Evolutionary conservation across 2,888 invertebrate genomes (phyloP).

Genomic region (Patella depressa): DNA sequence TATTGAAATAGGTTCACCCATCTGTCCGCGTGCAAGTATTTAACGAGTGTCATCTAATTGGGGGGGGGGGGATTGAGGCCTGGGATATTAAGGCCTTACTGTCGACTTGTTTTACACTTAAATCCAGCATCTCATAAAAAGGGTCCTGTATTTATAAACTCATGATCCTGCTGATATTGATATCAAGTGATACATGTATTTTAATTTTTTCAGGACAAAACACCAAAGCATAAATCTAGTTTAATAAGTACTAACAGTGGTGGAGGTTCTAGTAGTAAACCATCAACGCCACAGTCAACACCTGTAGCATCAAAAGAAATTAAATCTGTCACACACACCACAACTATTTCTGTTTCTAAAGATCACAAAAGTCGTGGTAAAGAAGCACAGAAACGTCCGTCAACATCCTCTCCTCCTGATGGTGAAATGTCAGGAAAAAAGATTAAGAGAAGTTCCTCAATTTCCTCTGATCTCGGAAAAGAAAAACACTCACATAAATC

Average conservation of each 20-base stretch:
- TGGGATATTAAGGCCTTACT: too few relatives aligned
- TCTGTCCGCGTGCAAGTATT: too few relatives aligned
- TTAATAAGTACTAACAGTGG: neutral
- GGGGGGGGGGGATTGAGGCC: too few relatives aligned
- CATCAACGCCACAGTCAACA: slow-evolving; percentile 11
- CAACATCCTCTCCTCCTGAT: slow-evolving; percentile 26
- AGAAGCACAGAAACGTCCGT: slow-evolving; percentile 22
- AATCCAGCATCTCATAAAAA: too few relatives aligned
- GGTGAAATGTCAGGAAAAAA: slow-evolving; percentile 34
- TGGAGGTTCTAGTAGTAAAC: neutral
- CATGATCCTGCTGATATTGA: too few relatives aligned
- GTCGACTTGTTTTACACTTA: too few relatives aligned
- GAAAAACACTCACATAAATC: slow-evolving; percentile 34
- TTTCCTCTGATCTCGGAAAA: slow-evolving; percentile 18
- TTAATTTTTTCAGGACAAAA: slow-evolving; percentile 22
- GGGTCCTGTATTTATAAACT: too few relatives aligned
- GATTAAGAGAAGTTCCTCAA: slow-evolving; percentile 36
- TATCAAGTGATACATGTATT: too few relatives aligned
- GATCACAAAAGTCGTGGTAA: slow-evolving; percentile 25
- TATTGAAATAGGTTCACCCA: too few relatives aligned
- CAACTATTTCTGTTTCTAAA: slow-evolving; percentile 24
- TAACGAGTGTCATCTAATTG: too few relatives aligned
- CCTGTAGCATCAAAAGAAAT: slow-evolving; percentile 26
- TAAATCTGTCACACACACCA: slow-evolving; percentile 23
- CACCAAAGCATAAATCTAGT: slow-evolving; percentile 21